Evolutionary conservation across 2,113 vertebrate genomes (phyloP).

Genomic region (Alces alces): DNA sequence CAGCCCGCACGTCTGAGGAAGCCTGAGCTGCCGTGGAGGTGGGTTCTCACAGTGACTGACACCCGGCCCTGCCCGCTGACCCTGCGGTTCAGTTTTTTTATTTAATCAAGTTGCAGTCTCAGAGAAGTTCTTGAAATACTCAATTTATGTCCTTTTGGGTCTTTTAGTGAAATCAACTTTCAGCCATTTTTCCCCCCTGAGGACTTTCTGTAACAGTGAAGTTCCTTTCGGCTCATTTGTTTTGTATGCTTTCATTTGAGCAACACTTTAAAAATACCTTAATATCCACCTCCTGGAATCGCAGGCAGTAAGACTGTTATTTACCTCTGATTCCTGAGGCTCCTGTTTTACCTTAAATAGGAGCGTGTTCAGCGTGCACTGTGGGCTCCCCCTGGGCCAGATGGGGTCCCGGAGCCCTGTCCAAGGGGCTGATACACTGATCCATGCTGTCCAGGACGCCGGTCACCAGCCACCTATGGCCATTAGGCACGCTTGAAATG

Average conservation of each 20-base stretch:
- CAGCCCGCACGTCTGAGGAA: not conserved
- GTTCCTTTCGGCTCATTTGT: not conserved
- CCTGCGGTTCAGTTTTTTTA: not conserved
- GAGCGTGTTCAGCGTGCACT: not conserved
- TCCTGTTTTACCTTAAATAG: not conserved
- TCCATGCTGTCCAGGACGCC: not conserved
- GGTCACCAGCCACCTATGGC: not conserved
- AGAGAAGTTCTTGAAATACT: not conserved
- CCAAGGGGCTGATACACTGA: not conserved
- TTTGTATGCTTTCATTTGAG: conserved; percentile 65
- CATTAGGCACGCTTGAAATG: not conserved
- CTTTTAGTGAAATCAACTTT: not conserved
- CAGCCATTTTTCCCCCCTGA: not conserved
- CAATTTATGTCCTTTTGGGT: not conserved
- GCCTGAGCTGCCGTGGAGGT: no score
- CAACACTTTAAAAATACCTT: not conserved
- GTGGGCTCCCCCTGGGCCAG: not conserved
- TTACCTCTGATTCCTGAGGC: not conserved
- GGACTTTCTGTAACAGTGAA: not conserved
- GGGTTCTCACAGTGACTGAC: not conserved
- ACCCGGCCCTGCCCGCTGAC: no score
- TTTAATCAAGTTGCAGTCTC: not conserved
- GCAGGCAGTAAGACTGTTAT: not conserved
- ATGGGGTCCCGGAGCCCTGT: not conserved
- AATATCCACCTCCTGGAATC: not conserved